Percentiles rank a stretch among this genome's conserved stretches.
Conservation (phyloP, 2,888 invertebrate species). For the Tryphoninae sp. region DNA sequence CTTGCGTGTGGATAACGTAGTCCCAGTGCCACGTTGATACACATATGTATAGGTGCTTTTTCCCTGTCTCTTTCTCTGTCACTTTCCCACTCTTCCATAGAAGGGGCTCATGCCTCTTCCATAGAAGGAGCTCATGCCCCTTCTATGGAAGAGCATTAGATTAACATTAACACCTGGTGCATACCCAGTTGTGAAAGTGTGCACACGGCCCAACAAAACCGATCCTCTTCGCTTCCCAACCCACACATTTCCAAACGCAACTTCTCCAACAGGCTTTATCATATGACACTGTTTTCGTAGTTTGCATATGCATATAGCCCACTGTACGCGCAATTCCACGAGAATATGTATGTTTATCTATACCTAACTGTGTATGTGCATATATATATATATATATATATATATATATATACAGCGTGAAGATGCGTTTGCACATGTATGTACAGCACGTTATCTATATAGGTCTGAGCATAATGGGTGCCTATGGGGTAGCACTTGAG, state of each 20-base stretch:
- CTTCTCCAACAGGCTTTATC: slow-evolving; percentile 30
- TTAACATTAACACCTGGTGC: slow-evolving; percentile 56
- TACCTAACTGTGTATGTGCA: too few relatives aligned
- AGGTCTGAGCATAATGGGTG: neutral
- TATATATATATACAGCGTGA: neutral
- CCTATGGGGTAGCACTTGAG: neutral
- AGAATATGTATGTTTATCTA: slow-evolving; percentile 29
- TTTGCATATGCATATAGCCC: slow-evolving; percentile 49
- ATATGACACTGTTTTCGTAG: slow-evolving; percentile 48
- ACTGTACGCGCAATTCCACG: slow-evolving; percentile 9
- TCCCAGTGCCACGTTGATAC: neutral
- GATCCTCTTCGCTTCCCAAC: slow-evolving; percentile 1
- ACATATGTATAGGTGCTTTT: neutral
- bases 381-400: slow-evolving; percentile 6
- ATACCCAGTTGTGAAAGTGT: slow-evolving; percentile 15
- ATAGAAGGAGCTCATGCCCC: neutral
- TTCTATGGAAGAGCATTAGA: slow-evolving; percentile 17
- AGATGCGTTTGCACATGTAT: slow-evolving; percentile 5
- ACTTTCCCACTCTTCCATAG: neutral
- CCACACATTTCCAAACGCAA: slow-evolving; percentile 16
- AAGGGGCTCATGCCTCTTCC: neutral
- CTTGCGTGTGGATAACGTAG: neutral
- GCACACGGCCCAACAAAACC: slow-evolving; percentile 12
- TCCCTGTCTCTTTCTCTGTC: neutral
- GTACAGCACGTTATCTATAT: slow-evolving; percentile 6